These are phyloP conservation scores for Progne subis DNA, from an alignment of 2,113 vertebrate genomes.

Conservation along the genomic window DNA sequence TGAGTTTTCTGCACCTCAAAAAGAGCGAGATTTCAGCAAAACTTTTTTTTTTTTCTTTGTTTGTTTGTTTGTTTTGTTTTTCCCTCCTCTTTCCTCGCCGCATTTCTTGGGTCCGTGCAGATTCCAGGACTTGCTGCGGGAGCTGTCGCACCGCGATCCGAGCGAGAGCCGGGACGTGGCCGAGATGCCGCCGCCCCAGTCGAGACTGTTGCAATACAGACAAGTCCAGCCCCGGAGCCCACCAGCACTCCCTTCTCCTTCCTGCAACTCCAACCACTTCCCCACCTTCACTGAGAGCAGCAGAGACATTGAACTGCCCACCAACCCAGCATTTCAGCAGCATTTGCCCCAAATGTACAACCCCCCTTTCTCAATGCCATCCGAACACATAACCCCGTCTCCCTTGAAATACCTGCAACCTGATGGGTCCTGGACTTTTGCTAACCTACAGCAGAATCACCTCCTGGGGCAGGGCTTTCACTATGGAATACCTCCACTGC, in stretches of 20 bases:
- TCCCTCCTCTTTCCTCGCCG: not conserved
- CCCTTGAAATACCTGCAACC: constrained; percentile 93
- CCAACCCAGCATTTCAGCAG: constrained; percentile 84
- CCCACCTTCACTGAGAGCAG: constrained; percentile 80
- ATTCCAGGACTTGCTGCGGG: constrained; percentile 92
- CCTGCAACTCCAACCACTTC: constrained; percentile 81
- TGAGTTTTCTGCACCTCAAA: not conserved
- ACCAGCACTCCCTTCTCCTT: constrained; percentile 83
- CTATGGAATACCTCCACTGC: constrained; percentile 89
- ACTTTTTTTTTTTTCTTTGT: not conserved
- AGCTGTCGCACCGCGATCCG: constrained; percentile 87
- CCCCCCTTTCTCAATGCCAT: constrained; percentile 85
- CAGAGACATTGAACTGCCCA: constrained; percentile 85
- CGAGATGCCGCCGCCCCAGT: constrained; percentile 96
- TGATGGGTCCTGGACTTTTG: constrained; percentile 92
- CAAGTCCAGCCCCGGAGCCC: constrained; percentile 88
- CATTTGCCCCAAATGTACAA: constrained; percentile 84
- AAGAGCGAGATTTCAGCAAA: constrained; percentile 3
- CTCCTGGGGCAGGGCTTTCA: constrained; percentile 89
- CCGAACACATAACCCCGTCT: constrained; percentile 84
- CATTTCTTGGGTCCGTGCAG: constrained; percentile 63
- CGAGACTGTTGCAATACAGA: constrained; percentile 95
- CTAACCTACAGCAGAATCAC: constrained; percentile 88
- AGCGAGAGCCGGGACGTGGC: constrained; percentile 84
- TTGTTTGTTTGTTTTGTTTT: not conserved